Evolutionary conservation across 2,888 invertebrate species (phyloP).

Genomic region (Xanthorhoe spadicearia): DNA sequence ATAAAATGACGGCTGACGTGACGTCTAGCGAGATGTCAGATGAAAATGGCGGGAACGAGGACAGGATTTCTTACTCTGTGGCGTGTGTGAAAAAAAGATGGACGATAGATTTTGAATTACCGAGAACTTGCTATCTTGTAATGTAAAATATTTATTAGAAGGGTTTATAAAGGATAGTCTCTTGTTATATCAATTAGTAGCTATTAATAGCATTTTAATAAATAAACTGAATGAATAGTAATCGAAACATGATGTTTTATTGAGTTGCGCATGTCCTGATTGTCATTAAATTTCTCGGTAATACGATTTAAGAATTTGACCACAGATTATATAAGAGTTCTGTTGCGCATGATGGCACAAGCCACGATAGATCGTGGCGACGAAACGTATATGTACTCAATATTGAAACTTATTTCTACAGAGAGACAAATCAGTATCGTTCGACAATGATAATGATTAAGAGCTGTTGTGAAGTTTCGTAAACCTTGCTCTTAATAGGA

Average conservation of each 20-base stretch:
- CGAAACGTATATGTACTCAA: not conserved
- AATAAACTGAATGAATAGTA: not conserved
- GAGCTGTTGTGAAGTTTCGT: not conserved
- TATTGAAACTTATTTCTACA: not conserved
- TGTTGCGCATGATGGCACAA: not conserved
- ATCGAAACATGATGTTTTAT: conserved; percentile 17
- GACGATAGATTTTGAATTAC: no score
- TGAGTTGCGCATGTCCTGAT: conserved; percentile 16
- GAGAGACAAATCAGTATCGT: not conserved
- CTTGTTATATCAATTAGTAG: no score
- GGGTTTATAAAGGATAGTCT: no score
- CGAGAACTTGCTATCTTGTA: no score
- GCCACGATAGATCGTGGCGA: not conserved
- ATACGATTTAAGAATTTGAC: conserved; percentile 17
- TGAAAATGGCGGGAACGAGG: no score
- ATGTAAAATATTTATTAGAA: no score
- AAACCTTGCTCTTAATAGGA: not conserved
- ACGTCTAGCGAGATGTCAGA: no score
- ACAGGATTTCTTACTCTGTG: no score
- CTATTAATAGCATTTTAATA: no score
- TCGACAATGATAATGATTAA: not conserved
- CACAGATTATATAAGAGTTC: conserved; percentile 2
- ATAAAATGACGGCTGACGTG: no score
- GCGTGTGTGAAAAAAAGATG: no score
- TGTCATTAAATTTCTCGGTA: conserved; percentile 30